Base-by-base conservation (phyloP, 2,888 invertebrate genomes). In the Neoascia interrupta region DNA sequence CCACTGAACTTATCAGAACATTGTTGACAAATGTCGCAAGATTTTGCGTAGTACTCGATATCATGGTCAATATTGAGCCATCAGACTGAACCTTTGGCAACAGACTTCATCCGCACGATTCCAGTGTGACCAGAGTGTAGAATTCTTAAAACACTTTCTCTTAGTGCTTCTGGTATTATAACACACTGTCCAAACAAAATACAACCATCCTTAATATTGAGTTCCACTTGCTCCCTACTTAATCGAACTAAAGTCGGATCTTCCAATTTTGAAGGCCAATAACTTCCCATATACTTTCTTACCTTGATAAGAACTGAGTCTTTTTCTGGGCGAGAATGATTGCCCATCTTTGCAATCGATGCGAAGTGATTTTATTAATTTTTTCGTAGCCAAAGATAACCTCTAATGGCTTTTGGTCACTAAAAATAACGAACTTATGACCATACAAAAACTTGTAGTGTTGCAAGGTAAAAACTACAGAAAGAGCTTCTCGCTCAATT, bases 401-500 rank as follows among this genome's bases (percentile, higher is more conserved):
- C 10, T 63, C 51, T 28, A 63, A n/a, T 1, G 26, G 53, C 16
- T 34, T 34, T 15, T 54, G 28, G 13, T 66, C 64, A 41, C 43
- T 34, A 64, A 23, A 45, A 23, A 69, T 41, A 34, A 5, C 28
- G 15, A 61, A 23, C 11, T 23, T 36, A 5, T 10, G 43, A 8
- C 66, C 56, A 26, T 66, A 56, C n/a, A 56, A 23, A 39, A 26
- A 56, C 16, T 68, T 68, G 16, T 41, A 45, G 8, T 45, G 53
- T 26, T 66, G 39, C 8, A 66, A 15, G n/a, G 15, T 28, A 16
- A 69, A 69, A 19, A 73, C 37, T 3, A 74, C 28, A 5, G 37
- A 58, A 8, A 74, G 43, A 28, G 28, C 58, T 39, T 73, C 73
- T 8, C 49, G 34, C 18, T 61, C 61, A 13, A 75, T 28, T 31